phyloP scores from a whole-genome alignment of 2,113 vertebrate species.

The Rhinolophus ferrumequinum region DNA sequence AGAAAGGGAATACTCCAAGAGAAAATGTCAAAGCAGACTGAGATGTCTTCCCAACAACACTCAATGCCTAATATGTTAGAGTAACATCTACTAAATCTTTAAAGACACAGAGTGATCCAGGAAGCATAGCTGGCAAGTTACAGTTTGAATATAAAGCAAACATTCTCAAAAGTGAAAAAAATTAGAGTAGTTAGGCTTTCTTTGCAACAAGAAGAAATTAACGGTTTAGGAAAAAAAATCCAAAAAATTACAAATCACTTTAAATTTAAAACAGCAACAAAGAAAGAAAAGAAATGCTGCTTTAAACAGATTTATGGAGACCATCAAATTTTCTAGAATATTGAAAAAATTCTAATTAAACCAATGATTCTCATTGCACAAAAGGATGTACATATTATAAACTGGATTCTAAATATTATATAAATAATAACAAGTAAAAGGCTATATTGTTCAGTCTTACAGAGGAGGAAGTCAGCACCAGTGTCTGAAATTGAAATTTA shows the following conservation, averaged over 20 bases:
- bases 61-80: background rate
- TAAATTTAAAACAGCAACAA: background rate
- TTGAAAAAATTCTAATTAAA: background rate
- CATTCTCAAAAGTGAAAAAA: background rate
- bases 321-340: background rate
- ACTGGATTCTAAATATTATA: background rate
- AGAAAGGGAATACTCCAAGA: background rate
- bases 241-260: background rate
- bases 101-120: background rate
- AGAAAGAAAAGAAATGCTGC: background rate
- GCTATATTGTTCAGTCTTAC: background rate
- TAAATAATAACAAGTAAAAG: background rate
- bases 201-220: background rate
- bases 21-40: background rate
- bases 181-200: background rate
- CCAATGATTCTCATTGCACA: background rate
- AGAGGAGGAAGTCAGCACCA: background rate
- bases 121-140: background rate
- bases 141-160: background rate
- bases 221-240: background rate
- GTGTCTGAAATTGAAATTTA: background rate
- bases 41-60: background rate
- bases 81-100: background rate
- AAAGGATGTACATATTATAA: background rate
- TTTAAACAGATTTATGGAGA: background rate